phyloP scores from a whole-genome alignment of 2,113 vertebrate genomes.

The Scartelaos histophorus region DNA sequence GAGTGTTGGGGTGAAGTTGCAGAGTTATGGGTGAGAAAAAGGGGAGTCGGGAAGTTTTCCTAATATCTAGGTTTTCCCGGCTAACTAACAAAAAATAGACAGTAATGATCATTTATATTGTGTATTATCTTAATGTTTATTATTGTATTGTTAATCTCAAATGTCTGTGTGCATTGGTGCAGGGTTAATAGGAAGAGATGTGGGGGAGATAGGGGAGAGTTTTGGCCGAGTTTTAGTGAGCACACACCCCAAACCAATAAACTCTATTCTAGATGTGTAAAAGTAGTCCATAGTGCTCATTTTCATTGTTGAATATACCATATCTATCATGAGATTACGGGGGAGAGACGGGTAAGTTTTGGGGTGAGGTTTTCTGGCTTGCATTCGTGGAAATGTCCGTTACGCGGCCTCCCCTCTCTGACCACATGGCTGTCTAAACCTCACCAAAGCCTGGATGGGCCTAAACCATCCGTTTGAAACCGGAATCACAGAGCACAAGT shows the following conservation, averaged over 20 bases:
- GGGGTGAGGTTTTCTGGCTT: slow-evolving; percentile 61
- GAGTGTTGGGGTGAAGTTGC: background rate
- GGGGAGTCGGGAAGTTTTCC: too few relatives aligned
- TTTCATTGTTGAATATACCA: slow-evolving; percentile 18
- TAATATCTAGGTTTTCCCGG: background rate
- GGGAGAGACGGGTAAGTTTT: slow-evolving; percentile 52
- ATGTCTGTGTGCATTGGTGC: background rate
- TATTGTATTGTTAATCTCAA: background rate
- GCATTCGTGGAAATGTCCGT: slow-evolving; percentile 65
- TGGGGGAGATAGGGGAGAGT: background rate
- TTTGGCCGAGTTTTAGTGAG: too few relatives aligned
- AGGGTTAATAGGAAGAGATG: background rate
- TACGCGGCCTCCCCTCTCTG: slow-evolving; percentile 63
- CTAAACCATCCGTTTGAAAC: slow-evolving; percentile 79
- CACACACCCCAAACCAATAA: too few relatives aligned
- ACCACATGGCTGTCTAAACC: slow-evolving; percentile 58
- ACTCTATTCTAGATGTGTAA: background rate
- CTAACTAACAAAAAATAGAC: background rate
- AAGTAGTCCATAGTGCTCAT: background rate
- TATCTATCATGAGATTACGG: slow-evolving; percentile 30
- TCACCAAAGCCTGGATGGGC: slow-evolving; percentile 58
- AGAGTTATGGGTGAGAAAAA: background rate
- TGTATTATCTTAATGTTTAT: background rate
- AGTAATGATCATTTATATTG: background rate
- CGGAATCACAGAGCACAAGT: slow-evolving; percentile 81